Base-by-base conservation (phyloP, 2,888 invertebrate species). In the Tenthredo livida region DNA sequence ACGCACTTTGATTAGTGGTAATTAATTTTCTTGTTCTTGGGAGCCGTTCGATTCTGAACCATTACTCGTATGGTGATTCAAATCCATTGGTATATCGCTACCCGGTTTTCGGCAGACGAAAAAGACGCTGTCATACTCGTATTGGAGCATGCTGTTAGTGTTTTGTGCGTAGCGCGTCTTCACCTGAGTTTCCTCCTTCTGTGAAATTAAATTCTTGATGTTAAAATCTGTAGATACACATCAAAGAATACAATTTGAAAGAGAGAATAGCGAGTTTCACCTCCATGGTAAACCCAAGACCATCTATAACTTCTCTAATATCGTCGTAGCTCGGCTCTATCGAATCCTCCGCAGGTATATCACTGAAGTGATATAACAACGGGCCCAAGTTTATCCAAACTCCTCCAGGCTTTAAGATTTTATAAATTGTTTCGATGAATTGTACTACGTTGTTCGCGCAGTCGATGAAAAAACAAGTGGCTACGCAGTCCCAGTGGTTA, bases 391-490 rank as follows among this genome's bases (percentile, higher is more conserved):
- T 98, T 87, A 98, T 95, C 98, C 98, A 98, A 88, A 96, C 94
- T 0, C 98, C 98, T 0, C 97, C 99, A 0, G 98, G 98, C 91
- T 97, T 97, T 9, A 99, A 94, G 88, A 99, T 98, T 90, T 96
- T 95, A 93, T 96, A 97, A 92, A 99, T 99, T 77, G 97, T 96
- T 94, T 99, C 98, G 50, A 99, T 96, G 91, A 99, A 99, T 90
- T 97, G 97, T 4, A 99, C 97, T 25, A 99, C 97, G 93, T 99
- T 99, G 86, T 98, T 97, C 0, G 99, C 99, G 90, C 99, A 99
- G 94, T 99, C 99, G 85, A 99, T 97, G 93, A 99, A 99, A 94
- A 99, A 99, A 89, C 99, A 99, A 0, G 99, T 98, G 0, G 98
- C 97, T 0, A 99, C 96, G 92, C 98, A 98, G 91, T 98, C 96